Evolutionary conservation across 2,113 vertebrate species (phyloP).

Genomic region (Elaphurus davidianus): DNA sequence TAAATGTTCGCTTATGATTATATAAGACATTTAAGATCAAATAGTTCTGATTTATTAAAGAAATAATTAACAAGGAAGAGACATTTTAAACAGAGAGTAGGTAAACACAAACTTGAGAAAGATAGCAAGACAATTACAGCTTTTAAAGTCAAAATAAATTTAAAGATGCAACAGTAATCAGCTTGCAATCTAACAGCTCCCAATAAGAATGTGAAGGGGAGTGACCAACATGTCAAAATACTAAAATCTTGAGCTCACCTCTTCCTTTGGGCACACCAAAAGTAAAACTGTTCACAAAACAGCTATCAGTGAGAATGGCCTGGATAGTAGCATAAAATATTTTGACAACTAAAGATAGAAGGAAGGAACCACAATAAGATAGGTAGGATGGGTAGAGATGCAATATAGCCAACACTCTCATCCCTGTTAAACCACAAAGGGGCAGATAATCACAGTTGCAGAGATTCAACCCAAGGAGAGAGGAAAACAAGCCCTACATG

Average conservation of each 20-base stretch:
- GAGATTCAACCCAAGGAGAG: background rate
- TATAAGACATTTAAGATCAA: slow-evolving; percentile 25
- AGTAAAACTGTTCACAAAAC: background rate
- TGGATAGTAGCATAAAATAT: background rate
- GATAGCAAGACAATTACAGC: background rate
- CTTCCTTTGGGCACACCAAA: background rate
- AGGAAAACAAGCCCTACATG: background rate
- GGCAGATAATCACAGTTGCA: background rate
- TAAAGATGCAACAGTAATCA: background rate
- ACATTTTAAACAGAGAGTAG: background rate
- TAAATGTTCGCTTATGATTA: background rate
- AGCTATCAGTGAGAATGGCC: background rate
- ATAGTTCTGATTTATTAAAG: slow-evolving; percentile 31
- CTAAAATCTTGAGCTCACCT: background rate
- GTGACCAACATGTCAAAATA: background rate
- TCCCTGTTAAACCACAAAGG: background rate
- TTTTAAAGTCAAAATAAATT: background rate
- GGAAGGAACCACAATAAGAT: background rate
- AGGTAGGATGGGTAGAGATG: background rate
- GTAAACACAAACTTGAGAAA: background rate
- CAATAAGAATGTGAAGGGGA: background rate
- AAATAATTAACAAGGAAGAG: background rate
- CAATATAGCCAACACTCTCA: background rate
- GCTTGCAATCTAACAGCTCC: background rate
- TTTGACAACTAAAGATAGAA: background rate